Evolutionary conservation across 2,888 invertebrate species (phyloP), one percentile per base, ranked within the genome.

Genomic region (Morpho achilles): DNA sequence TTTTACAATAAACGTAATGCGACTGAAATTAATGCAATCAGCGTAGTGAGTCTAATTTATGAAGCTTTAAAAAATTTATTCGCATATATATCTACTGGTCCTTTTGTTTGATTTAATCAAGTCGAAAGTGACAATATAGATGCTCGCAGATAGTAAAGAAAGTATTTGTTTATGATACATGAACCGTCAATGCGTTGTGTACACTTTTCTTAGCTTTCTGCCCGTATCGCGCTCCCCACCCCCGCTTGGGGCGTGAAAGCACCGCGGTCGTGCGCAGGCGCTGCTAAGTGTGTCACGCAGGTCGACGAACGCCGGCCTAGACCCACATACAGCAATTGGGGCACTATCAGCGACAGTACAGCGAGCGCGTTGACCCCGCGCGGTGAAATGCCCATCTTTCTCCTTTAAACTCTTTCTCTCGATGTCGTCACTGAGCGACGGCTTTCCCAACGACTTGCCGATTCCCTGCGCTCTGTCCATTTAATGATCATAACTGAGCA

Each of bases 301-400:
- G 91, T 91, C 90, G 85, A 84, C 86, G 91, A 87, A 87, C 89
- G 90, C 87, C 88, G 91, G 88, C 91, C 91, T 91, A 91, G 91
- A 91, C 91, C 91, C 82, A 91, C 88, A 82, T 91, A 79, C 70
- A 71, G 77, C 84, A 90, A 91, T 91, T 89, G 87, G 91, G 89
- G 74, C 88, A 88, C 84, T 90, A 91, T 90, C 88, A 90, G 90
- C 84, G 91, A 91, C 84, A 91, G 90, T 90, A 86, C 77, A 80
- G 77, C 77, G 78, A 81, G 89, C 81, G 81, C 89, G 79, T 84
- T 87, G 89, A 90, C 89, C 88, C 82, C 84, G 79, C 79, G 76
- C 85, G 85, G 90, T 84, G 89, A 90, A 90, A 89, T 89, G 87
- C 82, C 80, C 85, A 86, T 86, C 87, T 87, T 79, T 86, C 87